phyloP scores from a whole-genome alignment of 2,797 vertebrate species.

The Harpagifer antarcticus region DNA sequence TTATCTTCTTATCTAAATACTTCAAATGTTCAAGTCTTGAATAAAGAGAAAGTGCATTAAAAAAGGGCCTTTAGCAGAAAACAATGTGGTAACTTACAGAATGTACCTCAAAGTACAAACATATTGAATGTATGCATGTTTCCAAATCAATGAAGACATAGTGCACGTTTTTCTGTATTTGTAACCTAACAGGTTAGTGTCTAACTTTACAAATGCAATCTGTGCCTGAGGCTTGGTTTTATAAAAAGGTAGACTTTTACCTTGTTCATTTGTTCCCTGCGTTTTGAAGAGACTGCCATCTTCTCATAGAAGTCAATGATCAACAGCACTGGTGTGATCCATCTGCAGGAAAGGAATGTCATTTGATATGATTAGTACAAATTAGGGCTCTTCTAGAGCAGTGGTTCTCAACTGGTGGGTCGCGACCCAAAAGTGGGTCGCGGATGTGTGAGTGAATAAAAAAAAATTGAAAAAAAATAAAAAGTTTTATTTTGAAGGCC shows the following conservation, averaged over 20 bases:
- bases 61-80: not conserved
- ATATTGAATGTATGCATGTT: not conserved
- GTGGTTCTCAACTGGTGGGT: too few species aligned
- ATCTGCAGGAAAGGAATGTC: conserved; percentile 78
- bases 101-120: too few species aligned
- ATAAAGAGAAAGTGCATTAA: not conserved
- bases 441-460: too few species aligned
- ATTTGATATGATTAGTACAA: not conserved
- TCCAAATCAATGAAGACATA: not conserved
- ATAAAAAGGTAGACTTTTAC: conserved; percentile 64
- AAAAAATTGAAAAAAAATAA: too few species aligned
- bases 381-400: not conserved
- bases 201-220: not conserved
- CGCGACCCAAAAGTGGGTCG: too few species aligned
- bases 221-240: conserved; percentile 10
- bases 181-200: not conserved
- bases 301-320: conserved; percentile 98
- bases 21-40: not conserved
- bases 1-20: not conserved
- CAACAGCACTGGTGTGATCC: conserved; percentile 96
- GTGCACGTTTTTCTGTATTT: not conserved
- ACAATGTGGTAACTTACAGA: not conserved
- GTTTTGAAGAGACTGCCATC: conserved; percentile 94
- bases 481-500: too few species aligned
- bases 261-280: conserved; percentile 97